Evolutionary conservation across 2,113 vertebrate genomes (phyloP), one percentile per base, ranked within the genome.

Genomic region (Trogon surrucura): DNA sequence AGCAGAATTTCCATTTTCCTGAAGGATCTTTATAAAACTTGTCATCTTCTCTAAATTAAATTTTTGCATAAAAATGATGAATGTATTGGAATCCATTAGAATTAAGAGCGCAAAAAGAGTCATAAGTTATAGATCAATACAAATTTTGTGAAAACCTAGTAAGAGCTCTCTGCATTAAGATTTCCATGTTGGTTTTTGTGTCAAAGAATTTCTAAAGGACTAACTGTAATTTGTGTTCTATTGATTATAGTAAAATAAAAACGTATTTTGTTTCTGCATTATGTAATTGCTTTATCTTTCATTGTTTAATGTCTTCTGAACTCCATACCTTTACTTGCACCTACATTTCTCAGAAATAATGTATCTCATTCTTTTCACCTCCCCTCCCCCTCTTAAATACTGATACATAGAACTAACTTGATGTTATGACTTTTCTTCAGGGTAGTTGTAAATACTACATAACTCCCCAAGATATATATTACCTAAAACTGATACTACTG

Each of bases 21-120:
- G 80, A 97, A 91, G 72, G 89, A 95, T 91, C 88, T 97, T 71
- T 88, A 88, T 93, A 92, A 97, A 85, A 97, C 82, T 66, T 95
- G 91, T 93, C 94, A 96, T 94, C 93, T 91, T 89, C 64, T 92
- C 85, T 92, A 96, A 97, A 91, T 92, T 80, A 91, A 96, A 96
- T 96, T 97, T 97, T 88, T 86, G 91, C 94, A 96, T 94, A n/a
- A 91, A 97, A 97, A 84, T 93, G 84, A 97, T 94, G 74, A 95
- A 96, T 95, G 86, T 72, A 95, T 96, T 77, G 93, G 73, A 82
- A 74, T 45, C 48, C 58, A 88, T 94, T 89, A 86, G 77, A 96
- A 96, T 92, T 94, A 94, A 95, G 85, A 97, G n/a, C 83, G 73
- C 67, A 91, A 83, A 91, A 89, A 93, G 89, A 95, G 89, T 62